Conservation (phyloP, 2,113 vertebrate genomes). For the Heterocephalus glaber region DNA sequence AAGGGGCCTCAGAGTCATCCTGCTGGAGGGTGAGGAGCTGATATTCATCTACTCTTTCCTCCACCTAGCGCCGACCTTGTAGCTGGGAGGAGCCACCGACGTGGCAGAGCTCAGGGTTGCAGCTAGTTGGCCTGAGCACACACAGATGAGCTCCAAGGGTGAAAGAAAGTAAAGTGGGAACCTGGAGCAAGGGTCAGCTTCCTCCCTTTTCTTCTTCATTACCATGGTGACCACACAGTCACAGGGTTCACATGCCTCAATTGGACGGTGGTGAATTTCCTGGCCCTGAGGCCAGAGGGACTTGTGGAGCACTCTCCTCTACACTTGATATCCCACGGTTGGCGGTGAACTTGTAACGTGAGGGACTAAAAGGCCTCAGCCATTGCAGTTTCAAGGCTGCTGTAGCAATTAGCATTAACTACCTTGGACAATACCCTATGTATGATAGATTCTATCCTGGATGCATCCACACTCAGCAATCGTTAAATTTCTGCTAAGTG, state of each 20-base stretch:
- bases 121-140: rapidly evolving
- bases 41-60: rapidly evolving
- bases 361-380: background rate
- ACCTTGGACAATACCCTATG: background rate
- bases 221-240: background rate
- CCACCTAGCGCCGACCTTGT: rapidly evolving
- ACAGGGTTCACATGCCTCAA: background rate
- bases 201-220: background rate
- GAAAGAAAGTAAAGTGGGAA: background rate
- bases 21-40: background rate
- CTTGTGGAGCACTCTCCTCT: rapidly evolving
- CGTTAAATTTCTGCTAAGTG: background rate
- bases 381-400: background rate
- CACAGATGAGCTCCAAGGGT: background rate
- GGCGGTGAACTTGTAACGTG: background rate
- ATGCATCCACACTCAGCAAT: rapidly evolving
- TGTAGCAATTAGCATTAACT: background rate
- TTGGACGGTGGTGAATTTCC: rapidly evolving
- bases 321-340: rapidly evolving
- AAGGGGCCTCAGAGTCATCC: background rate
- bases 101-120: background rate
- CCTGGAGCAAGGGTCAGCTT: background rate
- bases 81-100: no score
- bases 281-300: background rate
- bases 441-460: background rate